Base-by-base conservation (phyloP, 2,888 invertebrate species). In the Synanthedon vespiformis region DNA sequence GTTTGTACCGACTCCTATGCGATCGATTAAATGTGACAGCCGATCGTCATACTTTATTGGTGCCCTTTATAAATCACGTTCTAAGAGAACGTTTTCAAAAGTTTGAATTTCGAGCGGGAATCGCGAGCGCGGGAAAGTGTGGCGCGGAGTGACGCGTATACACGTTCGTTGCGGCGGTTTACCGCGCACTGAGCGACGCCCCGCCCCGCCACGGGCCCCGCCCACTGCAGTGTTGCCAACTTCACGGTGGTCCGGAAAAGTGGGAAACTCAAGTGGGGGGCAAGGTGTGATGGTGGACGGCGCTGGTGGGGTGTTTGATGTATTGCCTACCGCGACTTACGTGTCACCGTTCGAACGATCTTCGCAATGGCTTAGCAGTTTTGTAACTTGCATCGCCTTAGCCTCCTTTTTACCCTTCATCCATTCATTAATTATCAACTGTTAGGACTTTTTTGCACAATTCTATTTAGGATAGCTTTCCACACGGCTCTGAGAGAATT, bases 221-320 rank as follows among this genome's bases (percentile, higher is more conserved):
- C 82, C 82, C 76, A 78, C 77, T 70, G 67, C 54, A 63, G 57
- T 59, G 75, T 56, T 59, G 68, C 74, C 65, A 71, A 81, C 82
- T 83, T 81, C 82, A 73, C 70, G 54, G 54, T 65, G 68, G 70
- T 74, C 62, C 58, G 72, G 80, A 77, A 82, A 84, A 81, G 80
- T 79, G 80, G 83, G 80, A 83, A 83, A 81, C 72, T 74, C 52
- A 51, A 34, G 44, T 40, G 10, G 71, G 68, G 76, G 74, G 73
- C 55, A 66, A 65, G 70, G 70, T 70, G 70, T 67, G 61, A 58
- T 56, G 59, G 56, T 55, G 56, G 10, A 12, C 10, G 13, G 47
- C 40, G 64, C 61, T 61, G 40, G 55, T 53, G 27, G 51, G 55
- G 48, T 49, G 48, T 27, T 40, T 51, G 48, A 50, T 40, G 49